Percentiles rank a stretch among this genome's conserved stretches.
These are phyloP conservation scores for Propithecus coquereli DNA, from an alignment of 2,113 vertebrate genomes.

Conservation along the genomic window DNA sequence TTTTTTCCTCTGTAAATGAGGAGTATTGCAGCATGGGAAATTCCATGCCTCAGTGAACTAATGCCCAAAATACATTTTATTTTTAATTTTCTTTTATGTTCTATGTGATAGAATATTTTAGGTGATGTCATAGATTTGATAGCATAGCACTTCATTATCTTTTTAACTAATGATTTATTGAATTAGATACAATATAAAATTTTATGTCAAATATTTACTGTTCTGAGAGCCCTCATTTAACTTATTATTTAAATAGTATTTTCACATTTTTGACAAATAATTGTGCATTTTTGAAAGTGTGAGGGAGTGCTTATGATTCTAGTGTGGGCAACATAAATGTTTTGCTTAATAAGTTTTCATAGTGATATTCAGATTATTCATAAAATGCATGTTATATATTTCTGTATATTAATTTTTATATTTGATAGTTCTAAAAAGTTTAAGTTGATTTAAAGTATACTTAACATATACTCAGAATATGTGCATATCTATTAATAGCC, in stretches of 20 bases:
- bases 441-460: not conserved
- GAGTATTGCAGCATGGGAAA: not conserved
- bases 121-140: not conserved
- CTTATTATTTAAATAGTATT: conserved; percentile 9
- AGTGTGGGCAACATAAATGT: not conserved
- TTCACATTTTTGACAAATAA: conserved; percentile 32
- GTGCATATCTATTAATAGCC: not conserved
- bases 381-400: not conserved
- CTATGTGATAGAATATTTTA: not conserved
- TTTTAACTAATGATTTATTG: not conserved
- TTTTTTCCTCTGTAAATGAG: not conserved
- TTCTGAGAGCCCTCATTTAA: not conserved
- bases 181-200: not conserved
- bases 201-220: not conserved
- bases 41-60: not conserved
- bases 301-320: not conserved
- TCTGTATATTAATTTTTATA: not conserved
- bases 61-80: not conserved
- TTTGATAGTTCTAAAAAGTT: not conserved
- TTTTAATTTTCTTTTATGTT: not conserved
- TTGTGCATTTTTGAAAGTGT: conserved; percentile 14
- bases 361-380: not conserved
- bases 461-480: not conserved
- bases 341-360: conserved; percentile 16
- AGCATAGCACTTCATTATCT: not conserved